These are phyloP conservation scores for Paracanthobrama guichenoti DNA, from an alignment of 2,113 vertebrate species.

Conservation along the genomic window DNA sequence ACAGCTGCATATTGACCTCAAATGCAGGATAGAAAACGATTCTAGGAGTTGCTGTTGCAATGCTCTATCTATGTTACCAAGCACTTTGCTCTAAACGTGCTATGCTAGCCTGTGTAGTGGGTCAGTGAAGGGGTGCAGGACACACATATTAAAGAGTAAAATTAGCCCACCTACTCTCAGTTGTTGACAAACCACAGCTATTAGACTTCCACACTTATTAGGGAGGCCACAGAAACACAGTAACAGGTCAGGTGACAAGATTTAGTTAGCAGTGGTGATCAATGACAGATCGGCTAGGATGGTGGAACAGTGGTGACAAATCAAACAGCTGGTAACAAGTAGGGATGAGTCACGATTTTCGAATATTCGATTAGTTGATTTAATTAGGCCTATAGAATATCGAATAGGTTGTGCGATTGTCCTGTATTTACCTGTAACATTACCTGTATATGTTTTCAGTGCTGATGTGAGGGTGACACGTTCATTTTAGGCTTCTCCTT, in stretches of 20 bases:
- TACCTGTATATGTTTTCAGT: no score
- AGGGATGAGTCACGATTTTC: no score
- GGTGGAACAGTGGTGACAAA: no score
- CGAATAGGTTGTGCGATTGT: no score
- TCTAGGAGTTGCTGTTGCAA: conserved; percentile 5
- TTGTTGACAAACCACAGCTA: conserved; percentile 26
- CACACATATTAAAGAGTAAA: conserved; percentile 29
- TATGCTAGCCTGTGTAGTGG: conserved; percentile 37
- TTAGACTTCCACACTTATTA: conserved; percentile 48
- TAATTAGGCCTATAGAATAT: no score
- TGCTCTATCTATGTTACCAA: conserved; percentile 5
- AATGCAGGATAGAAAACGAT: conserved; percentile 27
- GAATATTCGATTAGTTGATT: no score
- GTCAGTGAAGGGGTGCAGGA: conserved; percentile 46
- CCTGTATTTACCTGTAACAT: no score
- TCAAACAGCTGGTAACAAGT: no score
- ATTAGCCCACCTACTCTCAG: conserved; percentile 19
- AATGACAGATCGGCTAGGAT: background rate
- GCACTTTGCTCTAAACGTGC: conserved; percentile 23
- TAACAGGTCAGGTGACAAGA: background rate
- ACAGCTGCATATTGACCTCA: conserved; percentile 23
- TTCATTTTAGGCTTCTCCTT: no score
- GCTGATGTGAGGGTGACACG: no score
- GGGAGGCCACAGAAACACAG: conserved; percentile 24
- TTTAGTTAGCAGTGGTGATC: background rate